These are phyloP conservation scores for Norana najaformis DNA, from an alignment of 2,888 invertebrate genomes.

Conservation along the genomic window DNA sequence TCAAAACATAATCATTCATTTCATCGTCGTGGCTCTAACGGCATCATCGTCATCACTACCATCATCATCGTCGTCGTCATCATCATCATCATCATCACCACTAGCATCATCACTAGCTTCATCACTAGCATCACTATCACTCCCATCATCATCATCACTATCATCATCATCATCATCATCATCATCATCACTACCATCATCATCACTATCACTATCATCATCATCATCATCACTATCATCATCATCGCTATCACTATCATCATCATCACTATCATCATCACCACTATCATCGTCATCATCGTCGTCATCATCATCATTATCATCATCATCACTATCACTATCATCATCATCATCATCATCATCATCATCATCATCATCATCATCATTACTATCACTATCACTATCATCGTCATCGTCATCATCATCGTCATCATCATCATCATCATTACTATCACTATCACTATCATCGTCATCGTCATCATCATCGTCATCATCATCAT, in stretches of 20 bases:
- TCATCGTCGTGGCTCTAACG: background rate
- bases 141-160: background rate
- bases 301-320: background rate
- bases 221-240: background rate
- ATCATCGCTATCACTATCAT: background rate
- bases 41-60: background rate
- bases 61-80: background rate
- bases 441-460: background rate
- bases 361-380: background rate
- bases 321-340: background rate
- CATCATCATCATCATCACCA: constrained; percentile 18
- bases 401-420: background rate
- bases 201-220: background rate
- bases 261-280: background rate
- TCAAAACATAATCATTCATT: no score
- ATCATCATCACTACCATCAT: background rate
- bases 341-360: background rate
- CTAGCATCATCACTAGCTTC: background rate
- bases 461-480: background rate
- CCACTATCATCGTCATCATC: background rate
- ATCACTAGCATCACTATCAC: background rate
- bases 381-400: background rate
- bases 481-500: background rate
- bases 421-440: background rate
- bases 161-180: background rate